Evolutionary conservation across 2,797 vertebrate species (phyloP), one percentile per base, ranked within the genome.

Genomic region (Pseudocheirus occidentalis): DNA sequence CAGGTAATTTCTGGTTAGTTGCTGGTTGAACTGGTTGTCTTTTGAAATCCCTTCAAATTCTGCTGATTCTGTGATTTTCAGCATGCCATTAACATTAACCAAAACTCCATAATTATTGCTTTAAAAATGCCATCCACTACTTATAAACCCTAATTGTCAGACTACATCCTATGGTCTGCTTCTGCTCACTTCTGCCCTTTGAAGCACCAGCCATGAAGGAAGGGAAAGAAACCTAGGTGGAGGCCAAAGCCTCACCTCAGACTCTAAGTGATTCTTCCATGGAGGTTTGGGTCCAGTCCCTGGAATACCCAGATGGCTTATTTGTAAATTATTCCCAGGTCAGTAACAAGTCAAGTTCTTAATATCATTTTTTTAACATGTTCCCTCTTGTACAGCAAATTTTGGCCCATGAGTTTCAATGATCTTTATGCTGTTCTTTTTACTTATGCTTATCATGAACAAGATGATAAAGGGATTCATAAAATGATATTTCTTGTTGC

Each of bases 31-130:
- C 16, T 40, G 5, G 66, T 40, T 21, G 31, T 66, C 34, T 66
- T 66, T n/a, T 66, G 31, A 66, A 66, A 66, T 34, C 13, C 4
- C 34, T 66, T 66, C 13, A 5, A 66, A 66, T 66, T 66, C 13
- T 66, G n/a, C 31, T 34, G 59, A 34, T 66, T 66, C 59, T 66
- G 50, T 66, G 81, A 57, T 55, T 94, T 57, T 9, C 11, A 91
- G 57, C 59, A 93, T 95, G 14, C 93, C 93, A 55, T 18, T 27
- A 55, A 90, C 58, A 89, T 95, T 81, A 58, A 24, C 40, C 46
- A 95, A 24, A 94, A 58, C 94, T 34, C 93, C 31, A 91, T 55
- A 93, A 52, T 90, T 4, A 59, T 91, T 92, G 24, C 31, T 91
- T 96, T 91, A 81, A 54, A 40, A 18, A n/a, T 28, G 12, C 0